Percentiles rank a stretch among this genome's conserved stretches.
These are phyloP conservation scores for Syngnathoides biaculeatus DNA, from an alignment of 2,113 vertebrate genomes.

Conservation along the genomic window DNA sequence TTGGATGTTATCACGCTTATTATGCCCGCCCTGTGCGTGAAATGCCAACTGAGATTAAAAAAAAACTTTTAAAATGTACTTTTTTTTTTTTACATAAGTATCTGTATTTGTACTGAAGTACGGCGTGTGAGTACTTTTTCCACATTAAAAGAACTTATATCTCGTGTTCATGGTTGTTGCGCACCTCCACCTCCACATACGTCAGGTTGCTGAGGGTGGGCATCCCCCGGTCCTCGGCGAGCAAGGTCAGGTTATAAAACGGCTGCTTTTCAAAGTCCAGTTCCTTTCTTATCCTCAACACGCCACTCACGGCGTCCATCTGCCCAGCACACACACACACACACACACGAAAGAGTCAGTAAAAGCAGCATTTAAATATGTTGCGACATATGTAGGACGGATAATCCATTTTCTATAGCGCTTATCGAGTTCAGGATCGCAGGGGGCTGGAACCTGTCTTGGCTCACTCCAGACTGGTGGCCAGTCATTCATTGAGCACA, in stretches of 20 bases:
- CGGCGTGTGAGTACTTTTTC: neutral
- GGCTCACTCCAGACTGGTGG: neutral
- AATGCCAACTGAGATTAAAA: too few relatives aligned
- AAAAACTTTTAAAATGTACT: too few relatives aligned
- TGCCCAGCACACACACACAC: constrained; percentile 28
- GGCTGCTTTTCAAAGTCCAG: constrained; percentile 92
- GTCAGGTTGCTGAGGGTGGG: constrained; percentile 83
- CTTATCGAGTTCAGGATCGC: neutral
- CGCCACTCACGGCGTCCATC: constrained; percentile 81
- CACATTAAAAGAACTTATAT: neutral
- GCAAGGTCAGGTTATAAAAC: constrained; percentile 88
- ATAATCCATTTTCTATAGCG: neutral
- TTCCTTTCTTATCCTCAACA: constrained; percentile 83
- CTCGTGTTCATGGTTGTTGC: constrained; percentile 17
- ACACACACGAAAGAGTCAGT: constrained; percentile 16
- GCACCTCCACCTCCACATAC: constrained; percentile 86
- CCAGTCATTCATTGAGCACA: neutral
- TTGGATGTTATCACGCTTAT: too few relatives aligned
- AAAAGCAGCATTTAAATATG: constrained; percentile 2
- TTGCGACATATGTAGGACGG: neutral
- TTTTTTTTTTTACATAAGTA: neutral
- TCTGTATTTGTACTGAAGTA: neutral
- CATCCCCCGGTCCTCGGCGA: constrained; percentile 86
- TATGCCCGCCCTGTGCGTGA: too few relatives aligned
- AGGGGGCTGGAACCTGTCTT: neutral